phyloP scores from a whole-genome alignment of 2,113 vertebrate genomes.

The Peucedramus taeniatus region DNA sequence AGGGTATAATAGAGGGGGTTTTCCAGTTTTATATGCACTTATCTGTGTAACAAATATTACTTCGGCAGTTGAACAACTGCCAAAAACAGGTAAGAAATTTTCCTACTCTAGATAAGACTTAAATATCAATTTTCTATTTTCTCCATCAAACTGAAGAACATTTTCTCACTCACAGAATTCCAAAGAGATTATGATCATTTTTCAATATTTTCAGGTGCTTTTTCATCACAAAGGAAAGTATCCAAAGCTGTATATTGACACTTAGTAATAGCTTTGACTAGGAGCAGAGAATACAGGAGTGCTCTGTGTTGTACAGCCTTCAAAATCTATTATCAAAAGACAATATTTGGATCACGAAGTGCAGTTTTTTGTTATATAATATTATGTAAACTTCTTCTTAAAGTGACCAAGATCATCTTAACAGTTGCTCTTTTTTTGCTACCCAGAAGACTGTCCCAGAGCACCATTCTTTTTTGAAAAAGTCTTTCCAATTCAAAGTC shows the following conservation, averaged over 20 bases:
- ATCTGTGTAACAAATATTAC: background rate
- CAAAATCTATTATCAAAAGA: background rate
- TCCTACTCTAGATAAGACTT: background rate
- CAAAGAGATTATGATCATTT: background rate
- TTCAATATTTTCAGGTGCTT: background rate
- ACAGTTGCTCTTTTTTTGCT: background rate
- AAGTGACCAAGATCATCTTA: background rate
- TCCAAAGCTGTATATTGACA: background rate
- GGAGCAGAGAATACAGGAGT: background rate
- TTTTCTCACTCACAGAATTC: background rate
- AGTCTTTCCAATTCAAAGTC: background rate
- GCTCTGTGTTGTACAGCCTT: background rate
- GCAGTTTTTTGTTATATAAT: background rate
- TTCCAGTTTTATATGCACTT: background rate
- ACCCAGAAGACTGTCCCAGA: background rate
- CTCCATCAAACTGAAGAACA: background rate
- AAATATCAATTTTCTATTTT: background rate
- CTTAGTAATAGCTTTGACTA: background rate
- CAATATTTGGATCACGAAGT: background rate
- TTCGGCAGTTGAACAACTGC: background rate
- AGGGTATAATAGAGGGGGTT: background rate
- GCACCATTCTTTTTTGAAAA: background rate
- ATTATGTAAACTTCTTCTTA: background rate
- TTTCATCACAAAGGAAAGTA: background rate
- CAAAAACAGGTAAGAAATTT: background rate